Conservation (phyloP, 2,888 invertebrate genomes). For the Tromatobia lineatoria region DNA sequence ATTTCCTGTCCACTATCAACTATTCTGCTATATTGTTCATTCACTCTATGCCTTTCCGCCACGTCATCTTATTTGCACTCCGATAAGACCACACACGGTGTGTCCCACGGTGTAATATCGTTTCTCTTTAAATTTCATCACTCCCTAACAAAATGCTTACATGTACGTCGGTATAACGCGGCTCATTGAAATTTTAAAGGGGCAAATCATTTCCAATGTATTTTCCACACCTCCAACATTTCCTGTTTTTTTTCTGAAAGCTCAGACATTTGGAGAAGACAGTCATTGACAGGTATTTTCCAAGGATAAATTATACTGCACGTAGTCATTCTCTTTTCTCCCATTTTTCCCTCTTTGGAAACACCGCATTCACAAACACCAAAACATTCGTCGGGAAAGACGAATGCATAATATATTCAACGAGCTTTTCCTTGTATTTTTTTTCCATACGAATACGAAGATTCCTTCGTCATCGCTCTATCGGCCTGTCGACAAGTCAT, state of each 20-base stretch:
- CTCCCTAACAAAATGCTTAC: not conserved
- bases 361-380: slow-evolving; percentile 29
- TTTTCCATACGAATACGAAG: slow-evolving; percentile 8
- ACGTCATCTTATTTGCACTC: slow-evolving; percentile 27
- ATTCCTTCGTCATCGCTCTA: slow-evolving; percentile 23
- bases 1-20: slow-evolving; percentile 21
- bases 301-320: not conserved
- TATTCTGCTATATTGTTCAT: slow-evolving; percentile 34
- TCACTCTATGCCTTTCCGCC: not conserved
- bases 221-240: not conserved
- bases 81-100: slow-evolving; percentile 53
- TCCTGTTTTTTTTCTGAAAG: not conserved
- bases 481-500: slow-evolving; percentile 35
- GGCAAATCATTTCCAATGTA: not conserved
- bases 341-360: slow-evolving; percentile 7
- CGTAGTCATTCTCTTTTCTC: slow-evolving; percentile 27
- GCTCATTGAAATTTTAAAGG: slow-evolving; percentile 32
- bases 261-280: not conserved
- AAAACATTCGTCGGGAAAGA: slow-evolving; percentile 44
- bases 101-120: slow-evolving; percentile 49
- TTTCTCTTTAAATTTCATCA: slow-evolving; percentile 16
- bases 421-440: slow-evolving; percentile 3
- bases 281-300: slow-evolving; percentile 39
- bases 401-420: slow-evolving; percentile 25
- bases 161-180: slow-evolving; percentile 12